phyloP scores from a whole-genome alignment of 2,797 vertebrate species.

The Urosaurus nigricauda region DNA sequence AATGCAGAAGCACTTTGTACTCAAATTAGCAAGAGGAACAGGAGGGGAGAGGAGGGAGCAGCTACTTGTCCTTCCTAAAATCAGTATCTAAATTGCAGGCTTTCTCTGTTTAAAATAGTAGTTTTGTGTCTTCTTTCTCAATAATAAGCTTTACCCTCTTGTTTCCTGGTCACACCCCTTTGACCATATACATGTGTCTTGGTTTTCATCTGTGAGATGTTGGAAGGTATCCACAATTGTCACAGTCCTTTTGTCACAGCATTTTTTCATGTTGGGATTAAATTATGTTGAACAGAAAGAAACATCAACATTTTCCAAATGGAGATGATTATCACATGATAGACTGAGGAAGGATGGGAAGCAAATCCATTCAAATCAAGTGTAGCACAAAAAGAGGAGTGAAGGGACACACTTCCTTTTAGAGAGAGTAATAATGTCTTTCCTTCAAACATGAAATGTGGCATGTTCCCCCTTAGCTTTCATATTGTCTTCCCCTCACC shows the following conservation, averaged over 20 bases:
- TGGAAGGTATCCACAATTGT: not conserved
- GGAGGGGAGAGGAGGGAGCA: no score
- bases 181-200: no score
- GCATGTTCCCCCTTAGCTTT: accelerated
- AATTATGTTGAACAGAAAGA: not conserved
- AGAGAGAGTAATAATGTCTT: not conserved
- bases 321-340: not conserved
- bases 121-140: no score
- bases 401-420: not conserved
- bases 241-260: not conserved
- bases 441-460: constrained; percentile 20
- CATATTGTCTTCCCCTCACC: not conserved
- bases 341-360: not conserved
- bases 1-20: no score
- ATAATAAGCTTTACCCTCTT: no score
- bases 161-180: no score
- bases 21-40: no score
- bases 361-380: not conserved
- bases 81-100: no score
- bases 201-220: no score
- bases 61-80: no score
- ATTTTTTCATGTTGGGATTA: no score
- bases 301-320: not conserved
- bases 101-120: no score
- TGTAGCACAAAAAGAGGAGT: not conserved